Conservation (phyloP, 2,888 invertebrate species). For the Agapostemon virescens region DNA sequence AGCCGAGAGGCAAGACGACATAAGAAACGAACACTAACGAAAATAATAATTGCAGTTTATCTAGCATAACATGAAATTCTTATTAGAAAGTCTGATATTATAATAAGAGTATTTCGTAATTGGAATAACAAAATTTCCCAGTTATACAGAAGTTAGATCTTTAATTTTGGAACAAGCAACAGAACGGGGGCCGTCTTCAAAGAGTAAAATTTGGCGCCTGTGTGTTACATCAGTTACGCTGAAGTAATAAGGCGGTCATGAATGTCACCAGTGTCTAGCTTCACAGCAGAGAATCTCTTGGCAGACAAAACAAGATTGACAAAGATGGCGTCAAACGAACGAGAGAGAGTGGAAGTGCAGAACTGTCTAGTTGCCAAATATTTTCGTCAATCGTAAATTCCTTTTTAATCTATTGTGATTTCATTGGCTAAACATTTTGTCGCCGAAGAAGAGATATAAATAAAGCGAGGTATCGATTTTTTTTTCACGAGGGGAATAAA, state of each 20-base stretch:
- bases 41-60: not conserved
- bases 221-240: constrained; percentile 33
- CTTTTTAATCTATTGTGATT: constrained; percentile 22
- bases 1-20: no score
- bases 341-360: constrained; percentile 25
- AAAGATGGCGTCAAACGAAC: not conserved
- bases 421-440: constrained; percentile 24
- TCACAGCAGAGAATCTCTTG: constrained; percentile 22
- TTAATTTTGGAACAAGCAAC: not conserved
- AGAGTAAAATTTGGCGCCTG: constrained; percentile 48
- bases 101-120: not conserved
- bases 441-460: constrained; percentile 61
- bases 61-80: not conserved
- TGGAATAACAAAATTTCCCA: not conserved
- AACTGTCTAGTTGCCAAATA: constrained; percentile 24
- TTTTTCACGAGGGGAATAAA: constrained; percentile 60
- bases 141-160: not conserved
- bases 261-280: constrained; percentile 51
- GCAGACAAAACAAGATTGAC: constrained; percentile 18
- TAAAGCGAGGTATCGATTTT: constrained; percentile 70
- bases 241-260: constrained; percentile 47
- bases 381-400: constrained; percentile 9
- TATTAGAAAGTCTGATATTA: not conserved
- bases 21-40: not conserved
- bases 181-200: not conserved